phyloP scores from a whole-genome alignment of 2,797 vertebrate genomes.

The Garrulus glandarius region DNA sequence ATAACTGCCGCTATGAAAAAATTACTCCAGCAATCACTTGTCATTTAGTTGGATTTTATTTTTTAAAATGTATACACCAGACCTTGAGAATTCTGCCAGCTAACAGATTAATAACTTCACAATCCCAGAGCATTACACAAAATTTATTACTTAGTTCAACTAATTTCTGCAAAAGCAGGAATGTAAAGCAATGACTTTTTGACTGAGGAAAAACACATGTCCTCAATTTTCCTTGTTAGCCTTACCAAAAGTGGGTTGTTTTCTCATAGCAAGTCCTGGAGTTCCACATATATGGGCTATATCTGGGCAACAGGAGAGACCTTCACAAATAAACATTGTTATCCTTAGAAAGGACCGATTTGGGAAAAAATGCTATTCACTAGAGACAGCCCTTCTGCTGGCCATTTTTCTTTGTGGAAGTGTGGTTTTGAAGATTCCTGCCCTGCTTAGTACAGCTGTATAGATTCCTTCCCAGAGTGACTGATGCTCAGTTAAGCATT shows the following conservation, averaged over 20 bases:
- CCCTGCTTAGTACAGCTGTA: neutral
- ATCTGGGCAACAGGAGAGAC: neutral
- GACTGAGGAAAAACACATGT: neutral
- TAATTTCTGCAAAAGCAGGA: neutral
- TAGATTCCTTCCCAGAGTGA: neutral
- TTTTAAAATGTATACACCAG: neutral
- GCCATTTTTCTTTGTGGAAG: neutral
- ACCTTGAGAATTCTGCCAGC: neutral
- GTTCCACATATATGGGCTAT: neutral
- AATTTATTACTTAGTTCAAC: neutral
- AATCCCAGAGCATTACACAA: neutral
- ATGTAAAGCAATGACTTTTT: neutral
- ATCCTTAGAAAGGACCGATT: neutral
- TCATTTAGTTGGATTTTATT: neutral
- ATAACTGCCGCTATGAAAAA: neutral
- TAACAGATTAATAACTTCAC: neutral
- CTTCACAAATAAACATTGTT: neutral
- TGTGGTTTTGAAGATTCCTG: neutral
- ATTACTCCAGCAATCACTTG: rapidly evolving
- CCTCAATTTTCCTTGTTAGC: neutral
- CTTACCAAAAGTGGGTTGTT: neutral
- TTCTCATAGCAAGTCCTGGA: neutral
- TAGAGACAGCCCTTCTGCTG: neutral
- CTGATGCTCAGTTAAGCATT: neutral
- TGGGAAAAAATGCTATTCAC: neutral